Percentiles rank a stretch among this genome's conserved stretches.
These are phyloP conservation scores for Stegodyphus mimosarum DNA, from an alignment of 1,140 invertebrate genomes.

Conservation along the genomic window DNA sequence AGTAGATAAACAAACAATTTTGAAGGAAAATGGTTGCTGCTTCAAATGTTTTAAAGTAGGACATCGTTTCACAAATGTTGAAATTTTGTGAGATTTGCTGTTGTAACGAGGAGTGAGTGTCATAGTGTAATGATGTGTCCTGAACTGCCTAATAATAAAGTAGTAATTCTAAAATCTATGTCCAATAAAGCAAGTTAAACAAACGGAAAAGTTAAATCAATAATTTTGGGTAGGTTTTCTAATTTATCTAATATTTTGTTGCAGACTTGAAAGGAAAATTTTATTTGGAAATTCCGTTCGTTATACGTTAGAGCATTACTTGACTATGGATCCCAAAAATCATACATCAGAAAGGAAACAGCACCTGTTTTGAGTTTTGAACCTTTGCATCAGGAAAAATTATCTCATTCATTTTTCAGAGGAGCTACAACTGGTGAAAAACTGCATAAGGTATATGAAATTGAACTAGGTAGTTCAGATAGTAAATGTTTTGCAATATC, in stretches of 20 bases:
- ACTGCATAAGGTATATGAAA: neutral
- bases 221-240: neutral
- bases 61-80: neutral
- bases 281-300: neutral
- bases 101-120: neutral
- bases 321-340: constrained; percentile 6
- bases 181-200: neutral
- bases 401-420: neutral
- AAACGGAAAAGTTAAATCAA: neutral
- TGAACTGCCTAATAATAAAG: neutral
- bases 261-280: neutral
- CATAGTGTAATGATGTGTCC: neutral
- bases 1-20: neutral
- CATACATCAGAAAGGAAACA: neutral
- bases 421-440: neutral
- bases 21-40: neutral
- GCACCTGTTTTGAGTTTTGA: neutral
- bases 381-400: neutral
- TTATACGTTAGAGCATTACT: neutral
- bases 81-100: constrained; percentile 1
- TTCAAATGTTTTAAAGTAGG: neutral
- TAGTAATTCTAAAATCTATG: neutral
- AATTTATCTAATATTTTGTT: neutral
- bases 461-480: neutral
- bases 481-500: neutral